Base-by-base conservation (phyloP, 2,797 vertebrate genomes). In the Danio tinwini region DNA sequence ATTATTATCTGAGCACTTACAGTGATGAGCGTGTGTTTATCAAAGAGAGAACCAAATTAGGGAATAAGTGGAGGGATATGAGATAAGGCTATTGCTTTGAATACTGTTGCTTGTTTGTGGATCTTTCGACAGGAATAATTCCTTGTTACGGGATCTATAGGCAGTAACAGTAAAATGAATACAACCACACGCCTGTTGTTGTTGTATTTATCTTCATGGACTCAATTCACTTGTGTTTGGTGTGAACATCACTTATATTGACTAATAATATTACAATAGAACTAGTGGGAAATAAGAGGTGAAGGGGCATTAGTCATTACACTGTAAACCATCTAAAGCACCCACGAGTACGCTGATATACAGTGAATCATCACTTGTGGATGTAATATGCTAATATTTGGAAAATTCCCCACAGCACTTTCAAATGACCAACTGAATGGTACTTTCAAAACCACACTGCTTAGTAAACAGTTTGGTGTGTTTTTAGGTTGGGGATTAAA, bases 211-310 rank as follows among this genome's bases (percentile, higher is more conserved):
- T 62, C 40, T 37, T 63, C 21, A 53, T 37, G 63, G 58, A 3
- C n/a, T 21, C 6, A 17, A 40, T 49, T 50, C 8, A 19, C 5
- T 63, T 44, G n/a, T 63, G 74, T 78, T 82, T 71, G 4, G 39
- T 76, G n/a, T 64, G 49, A 78, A 58, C 47, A 79, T 40, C 69
- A 45, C 29, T 56, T 80, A 16, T 68, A 68, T 49, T n/a, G 11
- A 52, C 40, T 10, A 74, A 71, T 65, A 77, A 53, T 55, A 49
- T 8, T 50, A 29, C 19, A 50, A 21, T 19, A 29, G 39, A 72
- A 59, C 29, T 74, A 55, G 63, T 74, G 75, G 53, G 21, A 53
- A 42, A 74, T 73, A 62, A 80, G 16, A 68, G 37, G 40, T 61
- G 39, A 62, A 55, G 19, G 39, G 49, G 55, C 65, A 61, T 82